Percentiles rank a stretch among this genome's conserved stretches.
Evolutionary conservation across 2,797 vertebrate species (phyloP).

Genomic region (Alcedo quadribrachys): DNA sequence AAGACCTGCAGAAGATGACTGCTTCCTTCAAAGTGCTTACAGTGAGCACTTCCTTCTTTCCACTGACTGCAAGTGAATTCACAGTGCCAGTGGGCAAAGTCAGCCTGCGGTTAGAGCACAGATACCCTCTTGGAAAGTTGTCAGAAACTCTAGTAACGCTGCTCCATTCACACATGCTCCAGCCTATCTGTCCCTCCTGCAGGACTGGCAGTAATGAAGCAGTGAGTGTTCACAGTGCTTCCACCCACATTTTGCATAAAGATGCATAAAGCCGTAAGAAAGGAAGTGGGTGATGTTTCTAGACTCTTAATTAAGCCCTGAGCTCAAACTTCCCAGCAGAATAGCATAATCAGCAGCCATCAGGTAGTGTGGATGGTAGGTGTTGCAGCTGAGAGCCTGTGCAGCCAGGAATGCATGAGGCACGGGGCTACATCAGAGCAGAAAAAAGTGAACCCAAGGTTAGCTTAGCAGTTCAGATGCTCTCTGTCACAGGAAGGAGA

Average conservation of each 20-base stretch:
- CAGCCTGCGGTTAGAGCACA: not conserved
- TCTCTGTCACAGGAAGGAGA: not conserved
- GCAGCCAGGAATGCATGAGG: not conserved
- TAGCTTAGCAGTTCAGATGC: not conserved
- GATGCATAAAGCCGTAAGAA: conserved; percentile 17
- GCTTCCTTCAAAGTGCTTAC: not conserved
- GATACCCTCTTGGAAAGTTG: not conserved
- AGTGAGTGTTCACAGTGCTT: not conserved
- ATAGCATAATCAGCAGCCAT: not conserved
- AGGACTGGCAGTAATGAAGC: not conserved
- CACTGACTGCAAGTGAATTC: not conserved
- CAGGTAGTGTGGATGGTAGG: not conserved
- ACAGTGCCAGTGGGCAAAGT: not conserved
- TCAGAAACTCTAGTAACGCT: not conserved
- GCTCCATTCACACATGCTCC: not conserved
- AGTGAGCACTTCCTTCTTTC: not conserved
- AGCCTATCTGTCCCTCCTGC: not conserved
- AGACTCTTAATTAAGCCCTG: conserved; percentile 35
- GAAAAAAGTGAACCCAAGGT: not conserved
- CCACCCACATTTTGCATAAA: conserved; percentile 48
- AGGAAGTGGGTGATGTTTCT: conserved; percentile 45
- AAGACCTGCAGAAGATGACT: not conserved
- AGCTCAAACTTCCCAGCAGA: conserved; percentile 14
- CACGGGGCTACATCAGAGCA: not conserved
- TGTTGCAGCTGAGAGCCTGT: not conserved